Evolutionary conservation across 2,113 vertebrate species (phyloP).

Genomic region (Stegastes partitus): DNA sequence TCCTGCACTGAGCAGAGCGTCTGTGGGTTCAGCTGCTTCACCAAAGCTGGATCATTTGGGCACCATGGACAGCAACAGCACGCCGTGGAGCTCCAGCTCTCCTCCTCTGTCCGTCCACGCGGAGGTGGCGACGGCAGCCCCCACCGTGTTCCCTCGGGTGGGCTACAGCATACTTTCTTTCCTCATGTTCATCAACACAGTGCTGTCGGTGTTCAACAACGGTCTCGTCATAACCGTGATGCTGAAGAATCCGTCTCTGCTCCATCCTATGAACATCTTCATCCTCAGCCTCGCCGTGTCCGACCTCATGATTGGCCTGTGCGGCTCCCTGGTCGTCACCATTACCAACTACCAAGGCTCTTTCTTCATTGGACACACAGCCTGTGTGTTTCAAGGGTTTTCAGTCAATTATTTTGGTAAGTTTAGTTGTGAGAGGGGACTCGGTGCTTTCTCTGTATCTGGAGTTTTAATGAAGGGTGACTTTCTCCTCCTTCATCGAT

Average conservation of each 20-base stretch:
- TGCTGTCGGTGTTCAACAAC: constrained; percentile 81
- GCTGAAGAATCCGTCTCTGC: constrained; percentile 74
- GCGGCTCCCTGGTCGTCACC: constrained; percentile 76
- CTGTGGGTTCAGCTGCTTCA: constrained; percentile 12
- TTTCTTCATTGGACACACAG: constrained; percentile 76
- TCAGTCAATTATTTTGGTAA: constrained; percentile 84
- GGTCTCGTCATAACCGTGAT: constrained; percentile 71
- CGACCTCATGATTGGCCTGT: constrained; percentile 79
- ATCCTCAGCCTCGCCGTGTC: constrained; percentile 78
- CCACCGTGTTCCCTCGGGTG: constrained; percentile 73
- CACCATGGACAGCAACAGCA: constrained; percentile 69
- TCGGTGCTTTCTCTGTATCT: not conserved
- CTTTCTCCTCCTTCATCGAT: too few species aligned
- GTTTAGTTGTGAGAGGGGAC: not conserved
- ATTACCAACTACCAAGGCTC: constrained; percentile 79
- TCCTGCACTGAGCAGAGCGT: constrained; percentile 3
- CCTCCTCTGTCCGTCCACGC: constrained; percentile 5
- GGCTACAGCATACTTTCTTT: constrained; percentile 81
- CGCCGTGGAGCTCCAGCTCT: constrained; percentile 30
- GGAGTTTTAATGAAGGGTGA: not conserved
- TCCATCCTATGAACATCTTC: constrained; percentile 77
- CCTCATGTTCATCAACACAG: constrained; percentile 79
- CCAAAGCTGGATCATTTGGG: constrained; percentile 15
- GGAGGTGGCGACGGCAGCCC: constrained; percentile 21
- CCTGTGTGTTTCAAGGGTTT: constrained; percentile 82